Percentiles rank a stretch among this genome's conserved stretches.
phyloP scores from a whole-genome alignment of 2,888 invertebrate genomes.

The Taphrorychus bicolor region DNA sequence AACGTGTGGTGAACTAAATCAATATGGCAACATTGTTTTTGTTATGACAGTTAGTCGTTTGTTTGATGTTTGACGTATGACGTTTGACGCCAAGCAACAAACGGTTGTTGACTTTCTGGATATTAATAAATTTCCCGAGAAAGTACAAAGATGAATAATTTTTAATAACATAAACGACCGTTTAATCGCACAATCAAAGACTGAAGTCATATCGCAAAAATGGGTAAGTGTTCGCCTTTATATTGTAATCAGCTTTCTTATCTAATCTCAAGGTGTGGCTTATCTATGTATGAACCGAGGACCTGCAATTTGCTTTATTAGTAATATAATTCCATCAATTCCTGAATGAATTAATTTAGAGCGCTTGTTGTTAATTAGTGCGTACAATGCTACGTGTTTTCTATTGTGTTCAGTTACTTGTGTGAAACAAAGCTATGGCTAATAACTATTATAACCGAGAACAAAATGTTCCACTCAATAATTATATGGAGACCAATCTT shows the following conservation, averaged over 20 bases:
- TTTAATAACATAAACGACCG: slow-evolving; percentile 26
- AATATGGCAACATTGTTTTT: too few species aligned
- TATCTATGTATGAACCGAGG: slow-evolving; percentile 17
- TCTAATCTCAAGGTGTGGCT: slow-evolving; percentile 48
- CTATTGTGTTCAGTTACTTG: not conserved
- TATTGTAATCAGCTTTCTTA: slow-evolving; percentile 30
- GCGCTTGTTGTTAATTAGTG: slow-evolving; percentile 17
- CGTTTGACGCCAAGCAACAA: not conserved
- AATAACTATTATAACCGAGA: slow-evolving; percentile 5
- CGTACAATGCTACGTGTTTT: slow-evolving; percentile 1
- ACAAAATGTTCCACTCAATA: slow-evolving; percentile 29
- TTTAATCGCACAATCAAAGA: slow-evolving; percentile 22
- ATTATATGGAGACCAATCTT: slow-evolving; percentile 47
- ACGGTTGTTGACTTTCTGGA: slow-evolving; percentile 9
- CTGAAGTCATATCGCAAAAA: slow-evolving; percentile 36
- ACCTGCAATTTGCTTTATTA: slow-evolving; percentile 6
- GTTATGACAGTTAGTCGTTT: too few species aligned
- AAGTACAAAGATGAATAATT: slow-evolving; percentile 17
- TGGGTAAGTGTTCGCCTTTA: slow-evolving; percentile 38
- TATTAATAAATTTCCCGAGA: not conserved
- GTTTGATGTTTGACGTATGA: not conserved
- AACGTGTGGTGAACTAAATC: too few species aligned
- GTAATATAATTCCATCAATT: too few species aligned
- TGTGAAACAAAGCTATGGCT: slow-evolving; percentile 5
- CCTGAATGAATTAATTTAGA: slow-evolving; percentile 20